phyloP scores from a whole-genome alignment of 2,888 invertebrate genomes.

The Troglohyphantes excavatus region DNA sequence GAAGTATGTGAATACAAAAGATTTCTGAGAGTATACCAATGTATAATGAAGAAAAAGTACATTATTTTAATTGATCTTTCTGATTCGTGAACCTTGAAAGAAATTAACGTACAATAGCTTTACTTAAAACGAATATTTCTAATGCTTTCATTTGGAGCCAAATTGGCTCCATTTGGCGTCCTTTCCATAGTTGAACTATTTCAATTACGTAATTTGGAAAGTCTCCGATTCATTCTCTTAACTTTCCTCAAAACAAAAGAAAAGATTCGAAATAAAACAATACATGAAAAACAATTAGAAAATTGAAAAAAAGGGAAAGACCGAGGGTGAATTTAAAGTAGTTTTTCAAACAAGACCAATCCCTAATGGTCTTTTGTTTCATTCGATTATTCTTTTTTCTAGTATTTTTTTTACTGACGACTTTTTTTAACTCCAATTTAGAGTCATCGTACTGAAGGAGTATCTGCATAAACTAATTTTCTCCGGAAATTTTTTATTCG shows the following conservation, averaged over 20 bases:
- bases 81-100: not conserved
- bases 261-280: constrained; percentile 49
- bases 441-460: constrained; percentile 59
- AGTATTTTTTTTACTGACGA: constrained; percentile 7
- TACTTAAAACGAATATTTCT: not conserved
- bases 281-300: constrained; percentile 72
- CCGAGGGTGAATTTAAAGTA: constrained; percentile 75
- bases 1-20: no score
- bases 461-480: constrained; percentile 76
- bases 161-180: constrained; percentile 66
- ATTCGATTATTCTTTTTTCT: constrained; percentile 4
- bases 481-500: constrained; percentile 15
- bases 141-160: constrained; percentile 29
- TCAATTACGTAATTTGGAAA: constrained; percentile 74
- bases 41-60: no score
- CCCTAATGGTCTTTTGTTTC: constrained; percentile 72
- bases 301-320: constrained; percentile 46
- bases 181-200: not conserved
- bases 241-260: constrained; percentile 22
- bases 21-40: no score
- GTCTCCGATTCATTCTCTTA: constrained; percentile 63
- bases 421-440: constrained; percentile 48
- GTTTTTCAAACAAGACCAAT: constrained; percentile 72
- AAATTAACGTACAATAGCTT: not conserved
- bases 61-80: not conserved